A percentile compares a stretch with the other conserved stretches of the same genome.
These are phyloP conservation scores for Apodemia mormo DNA, from an alignment of 2,888 invertebrate species.

Conservation along the genomic window DNA sequence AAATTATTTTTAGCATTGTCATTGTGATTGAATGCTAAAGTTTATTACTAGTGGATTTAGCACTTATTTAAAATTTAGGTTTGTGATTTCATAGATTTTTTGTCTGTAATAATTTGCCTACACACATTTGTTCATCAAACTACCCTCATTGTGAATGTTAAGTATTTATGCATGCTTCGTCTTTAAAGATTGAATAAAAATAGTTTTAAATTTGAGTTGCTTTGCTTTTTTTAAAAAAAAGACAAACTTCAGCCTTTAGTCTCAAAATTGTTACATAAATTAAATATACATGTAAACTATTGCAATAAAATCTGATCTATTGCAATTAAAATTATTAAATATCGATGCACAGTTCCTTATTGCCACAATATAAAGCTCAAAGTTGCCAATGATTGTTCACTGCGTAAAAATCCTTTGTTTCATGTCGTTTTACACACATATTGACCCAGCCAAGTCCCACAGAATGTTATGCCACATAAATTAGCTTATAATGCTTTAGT, in stretches of 20 bases:
- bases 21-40: neutral
- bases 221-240: no score
- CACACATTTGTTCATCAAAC: no score
- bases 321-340: neutral
- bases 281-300: neutral
- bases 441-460: slow-evolving; percentile 63
- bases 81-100: no score
- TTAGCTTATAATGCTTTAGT: slow-evolving; percentile 80
- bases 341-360: neutral
- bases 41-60: no score
- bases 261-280: no score
- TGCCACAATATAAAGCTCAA: slow-evolving; percentile 1
- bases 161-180: no score
- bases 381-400: neutral
- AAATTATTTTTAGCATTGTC: neutral
- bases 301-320: neutral
- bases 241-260: no score
- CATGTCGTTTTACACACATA: slow-evolving; percentile 44
- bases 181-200: no score
- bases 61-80: no score
- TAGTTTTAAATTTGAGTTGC: no score
- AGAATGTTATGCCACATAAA: slow-evolving; percentile 75
- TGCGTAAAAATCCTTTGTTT: neutral
- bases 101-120: no score
- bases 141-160: no score